Conservation (phyloP, 2,113 vertebrate genomes). For the Cinclus cinclus region DNA sequence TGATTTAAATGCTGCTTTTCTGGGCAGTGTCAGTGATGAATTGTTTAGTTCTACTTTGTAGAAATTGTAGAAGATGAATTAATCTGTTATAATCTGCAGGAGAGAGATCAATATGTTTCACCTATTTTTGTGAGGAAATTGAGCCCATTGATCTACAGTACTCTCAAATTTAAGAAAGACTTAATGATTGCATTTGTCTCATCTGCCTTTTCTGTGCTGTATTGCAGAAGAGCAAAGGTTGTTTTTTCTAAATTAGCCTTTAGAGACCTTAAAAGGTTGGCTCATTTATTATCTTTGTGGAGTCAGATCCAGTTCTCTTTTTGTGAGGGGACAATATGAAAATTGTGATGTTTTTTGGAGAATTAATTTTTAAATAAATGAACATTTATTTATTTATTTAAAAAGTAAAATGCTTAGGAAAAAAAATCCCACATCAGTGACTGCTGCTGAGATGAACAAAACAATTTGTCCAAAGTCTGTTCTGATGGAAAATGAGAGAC, state of each 20-base stretch:
- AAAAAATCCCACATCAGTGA: neutral
- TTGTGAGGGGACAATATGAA: neutral
- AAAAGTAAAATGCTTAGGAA: neutral
- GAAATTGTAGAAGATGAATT: neutral
- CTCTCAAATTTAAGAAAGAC: neutral
- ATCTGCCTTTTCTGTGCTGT: neutral
- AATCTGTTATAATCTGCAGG: neutral
- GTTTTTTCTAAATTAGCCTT: constrained; percentile 9
- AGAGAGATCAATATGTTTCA: neutral
- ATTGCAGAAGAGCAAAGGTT: neutral
- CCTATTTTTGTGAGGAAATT: neutral
- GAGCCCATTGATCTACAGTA: neutral
- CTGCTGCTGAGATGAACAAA: neutral
- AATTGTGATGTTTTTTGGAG: neutral
- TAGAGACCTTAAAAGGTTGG: neutral
- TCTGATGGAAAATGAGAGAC: neutral
- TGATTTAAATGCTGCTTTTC: neutral
- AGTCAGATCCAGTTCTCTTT: neutral
- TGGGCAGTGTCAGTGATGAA: neutral
- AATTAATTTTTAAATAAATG: neutral
- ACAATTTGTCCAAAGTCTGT: neutral
- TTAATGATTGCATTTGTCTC: constrained; percentile 9
- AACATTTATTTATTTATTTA: too few species aligned
- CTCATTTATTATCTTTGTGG: neutral
- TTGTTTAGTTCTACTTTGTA: neutral